phyloP scores from a whole-genome alignment of 2,113 vertebrate genomes.

The Chionis minor region DNA sequence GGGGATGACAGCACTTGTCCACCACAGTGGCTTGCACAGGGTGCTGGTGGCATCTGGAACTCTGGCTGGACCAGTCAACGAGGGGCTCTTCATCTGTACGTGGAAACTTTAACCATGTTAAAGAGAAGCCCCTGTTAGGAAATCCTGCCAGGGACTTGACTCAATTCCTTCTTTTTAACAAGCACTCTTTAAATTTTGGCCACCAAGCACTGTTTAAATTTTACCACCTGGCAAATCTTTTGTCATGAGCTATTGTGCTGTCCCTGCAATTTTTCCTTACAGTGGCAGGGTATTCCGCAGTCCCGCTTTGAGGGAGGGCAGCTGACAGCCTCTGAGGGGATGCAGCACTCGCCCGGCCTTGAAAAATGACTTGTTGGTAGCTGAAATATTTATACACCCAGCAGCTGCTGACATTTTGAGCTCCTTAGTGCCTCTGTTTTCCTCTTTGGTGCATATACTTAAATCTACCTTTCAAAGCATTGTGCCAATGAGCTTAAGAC shows the following conservation, averaged over 20 bases:
- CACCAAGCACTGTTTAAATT: not conserved
- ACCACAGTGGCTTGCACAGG: not conserved
- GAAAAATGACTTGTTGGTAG: not conserved
- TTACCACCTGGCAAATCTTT: not conserved
- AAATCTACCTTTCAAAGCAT: not conserved
- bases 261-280: not conserved
- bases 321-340: not conserved
- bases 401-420: not conserved
- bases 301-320: not conserved
- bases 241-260: not conserved
- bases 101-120: not conserved
- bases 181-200: not conserved
- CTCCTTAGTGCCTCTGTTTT: not conserved
- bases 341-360: not conserved
- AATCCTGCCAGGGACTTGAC: not conserved
- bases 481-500: not conserved
- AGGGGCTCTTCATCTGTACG: not conserved
- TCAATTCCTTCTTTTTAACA: not conserved
- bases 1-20: not conserved
- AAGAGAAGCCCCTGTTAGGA: not conserved
- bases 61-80: accelerated
- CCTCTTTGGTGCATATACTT: not conserved
- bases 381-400: not conserved
- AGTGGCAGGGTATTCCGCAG: not conserved
- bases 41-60: accelerated